Evolutionary conservation across 2,888 invertebrate genomes (phyloP), one percentile per base, ranked within the genome.

Genomic region (Cerceris ruficornis): DNA sequence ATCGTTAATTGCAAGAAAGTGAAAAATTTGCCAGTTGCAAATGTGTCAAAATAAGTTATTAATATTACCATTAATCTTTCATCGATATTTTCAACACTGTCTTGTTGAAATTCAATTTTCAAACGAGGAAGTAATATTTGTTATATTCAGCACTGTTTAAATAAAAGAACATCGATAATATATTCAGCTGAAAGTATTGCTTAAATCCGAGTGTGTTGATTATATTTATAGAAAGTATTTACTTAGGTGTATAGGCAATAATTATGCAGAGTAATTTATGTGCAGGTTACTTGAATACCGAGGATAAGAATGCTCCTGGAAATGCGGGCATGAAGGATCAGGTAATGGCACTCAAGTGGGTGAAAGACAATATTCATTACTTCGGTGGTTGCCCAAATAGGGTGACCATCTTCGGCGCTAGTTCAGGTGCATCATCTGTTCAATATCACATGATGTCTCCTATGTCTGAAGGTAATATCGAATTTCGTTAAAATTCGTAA

Each of bases 261-360:
- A 46, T 11, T 6, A 11, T 1, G 8, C 9, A 4, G 59, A 13
- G 6, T 15, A 41, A 52, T 43, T 9, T 55, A 9, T 55, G 28
- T 55, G 6, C 17, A 91, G 91, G 91, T 62, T 91, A 87, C 65
- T 69, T 91, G 43, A 91, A 88, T 60, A 91, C 91, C 9, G 83
- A 72, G 0, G 90, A 91, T 68, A 85, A 84, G 6, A 86, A 67
- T 62, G 91, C 90, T 28, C 90, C 88, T 0, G 91, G 91, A 64
- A 92, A 91, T 65, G 87, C 78, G 1, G 91, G 91, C 2, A 52
- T 91, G 68, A 91, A 91, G 70, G 91, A 91, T 74, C 90, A 91
- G 76, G 88, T 88, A 1, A 84, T 88, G 86, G 91, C 90, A 14
- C 69, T 92, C 39, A 89, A 85, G 62, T 92, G 91, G 92, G 85